Evolutionary conservation across 2,888 invertebrate genomes (phyloP), one percentile per base, ranked within the genome.

Genomic region (Trichopoda pennipes): DNA sequence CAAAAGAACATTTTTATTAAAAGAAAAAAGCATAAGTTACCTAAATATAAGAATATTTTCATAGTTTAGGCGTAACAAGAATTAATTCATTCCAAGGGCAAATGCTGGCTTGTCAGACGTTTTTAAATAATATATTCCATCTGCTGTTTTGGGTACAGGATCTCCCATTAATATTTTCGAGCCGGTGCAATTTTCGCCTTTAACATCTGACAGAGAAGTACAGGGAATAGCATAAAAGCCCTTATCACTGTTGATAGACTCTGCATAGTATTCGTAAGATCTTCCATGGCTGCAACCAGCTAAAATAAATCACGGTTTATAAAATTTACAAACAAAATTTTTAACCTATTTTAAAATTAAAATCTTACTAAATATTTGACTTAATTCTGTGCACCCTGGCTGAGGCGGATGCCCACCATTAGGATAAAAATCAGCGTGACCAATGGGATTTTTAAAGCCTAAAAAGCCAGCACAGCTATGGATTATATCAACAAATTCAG

Each of bases 371-470:
- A 90, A 88, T 69, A 92, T 89, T 79, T 90, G 89, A n/a, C 91
- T 90, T 1, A 91, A 56, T 38, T 93, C 92, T 10, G 91, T 91
- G 87, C 95, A 95, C 0, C 95, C 95, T 0, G 95, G 95, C 86
- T 96, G 96, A 0, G 92, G 92, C 0, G 94, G 92, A 21, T 87
- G 88, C 0, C 95, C 96, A 16, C 93, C 93, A 88, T 96, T 95
- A 0, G 95, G 95, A 90, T 94, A 96, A 87, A 95, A 95, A 89
- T 96, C 96, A 0, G 89, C 94, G 87, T 95, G 93, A 0, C 96
- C 96, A 19, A 94, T 92, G 6, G 94, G 89, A 23, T 88, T 89
- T 7, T 87, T 86, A 70, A 89, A 91, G 0, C 95, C 95, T 44
- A 93, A 91, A 55, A 93, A 91, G 0, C 95, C 95, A 0, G 93